Evolutionary conservation across 2,888 invertebrate species (phyloP), one percentile per base, ranked within the genome.

Genomic region (Laspeyria flexula): DNA sequence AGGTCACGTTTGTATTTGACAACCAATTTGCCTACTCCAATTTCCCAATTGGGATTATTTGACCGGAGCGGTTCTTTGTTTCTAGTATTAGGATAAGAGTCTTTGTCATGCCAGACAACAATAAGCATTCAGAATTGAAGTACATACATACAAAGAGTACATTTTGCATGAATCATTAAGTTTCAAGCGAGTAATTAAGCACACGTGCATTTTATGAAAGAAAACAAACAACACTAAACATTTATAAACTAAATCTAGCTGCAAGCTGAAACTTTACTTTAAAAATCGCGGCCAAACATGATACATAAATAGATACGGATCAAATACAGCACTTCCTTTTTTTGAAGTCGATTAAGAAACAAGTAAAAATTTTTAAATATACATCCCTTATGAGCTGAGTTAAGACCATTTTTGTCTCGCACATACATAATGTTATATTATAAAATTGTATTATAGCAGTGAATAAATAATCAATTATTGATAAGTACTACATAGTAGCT

Each of bases 31-130:
- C 42, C 55, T 57, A 51, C 55, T 49, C 51, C 55, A 60, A 60
- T 66, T 68, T 65, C 39, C 52, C 60, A 66, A 68, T 66, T 68
- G 58, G 40, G 53, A 38, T 64, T 41, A 64, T 48, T 60, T 40
- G 49, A 56, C 44, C 23, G 25, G 27, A 51, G 37, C 48, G 60
- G 55, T 68, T 55, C 51, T 53, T 66, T 48, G 39, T 52, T 60
- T 60, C 41, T 43, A 34, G 41, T 45, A 45, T 55, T 29, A 47
- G 51, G 55, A 56, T 52, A 54, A 51, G 48, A 48, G 47, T 56
- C 44, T 42, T 55, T 62, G 21, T 43, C 55, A 60, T 60, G 47
- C 50, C 41, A 50, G 38, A 40, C 31, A 30, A 34, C 11, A 16
- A 12, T 38, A 12, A 40, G 37, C 29, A 53, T 31, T 29, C 13